Evolutionary conservation across 1,140 invertebrate species (phyloP), one percentile per base, ranked within the genome.

Genomic region (Pseudobourletiella spinata): DNA sequence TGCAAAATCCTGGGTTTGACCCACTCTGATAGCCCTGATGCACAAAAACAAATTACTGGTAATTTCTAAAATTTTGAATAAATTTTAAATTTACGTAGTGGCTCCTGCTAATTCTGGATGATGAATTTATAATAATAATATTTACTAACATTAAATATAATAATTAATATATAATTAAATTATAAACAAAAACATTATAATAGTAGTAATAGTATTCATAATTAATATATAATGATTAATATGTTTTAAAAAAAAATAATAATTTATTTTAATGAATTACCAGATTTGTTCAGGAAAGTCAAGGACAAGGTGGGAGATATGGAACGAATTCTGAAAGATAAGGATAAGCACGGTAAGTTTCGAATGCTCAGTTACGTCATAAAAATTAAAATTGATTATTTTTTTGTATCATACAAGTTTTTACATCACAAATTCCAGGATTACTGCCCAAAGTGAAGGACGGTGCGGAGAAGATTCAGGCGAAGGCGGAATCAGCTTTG

Each of bases 361-460:
- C n/a, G 43, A 20, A 46, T 20, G 43, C 4, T 6, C n/a, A 46
- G 4, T n/a, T n/a, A n/a, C n/a, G n/a, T n/a, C n/a, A n/a, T n/a
- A n/a, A n/a, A n/a, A n/a, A n/a, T n/a, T n/a, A n/a, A n/a, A n/a
- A n/a, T n/a, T n/a, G n/a, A n/a, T n/a, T n/a, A n/a, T n/a, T n/a
- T n/a, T n/a, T n/a, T n/a, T n/a, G n/a, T n/a, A n/a, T n/a, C n/a
- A n/a, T n/a, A n/a, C n/a, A n/a, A n/a, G n/a, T n/a, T n/a, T n/a
- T n/a, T n/a, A n/a, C n/a, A n/a, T n/a, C n/a, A n/a, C n/a, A n/a
- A n/a, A n/a, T n/a, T n/a, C 22, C 76, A 93, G 91, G 91, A 74
- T 86, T 95, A 71, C 78, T 95, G 59, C 88, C 91, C 55, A 95
- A 94, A 77, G 89, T 96, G 79, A 96, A 95, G 80, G 93, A 96